Conservation (phyloP, 2,797 vertebrate genomes). For the Acrocephalus scirpaceus region DNA sequence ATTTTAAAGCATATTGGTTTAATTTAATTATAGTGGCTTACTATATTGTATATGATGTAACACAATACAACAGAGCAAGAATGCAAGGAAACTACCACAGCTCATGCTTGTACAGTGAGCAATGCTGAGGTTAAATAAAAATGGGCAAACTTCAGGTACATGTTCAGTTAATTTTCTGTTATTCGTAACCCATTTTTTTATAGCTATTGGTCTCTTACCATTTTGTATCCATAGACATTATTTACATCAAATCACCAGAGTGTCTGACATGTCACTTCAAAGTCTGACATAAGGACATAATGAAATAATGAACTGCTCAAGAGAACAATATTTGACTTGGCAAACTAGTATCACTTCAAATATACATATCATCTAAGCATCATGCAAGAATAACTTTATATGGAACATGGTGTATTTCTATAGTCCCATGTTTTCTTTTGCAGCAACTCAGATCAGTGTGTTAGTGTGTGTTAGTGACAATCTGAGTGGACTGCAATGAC, state of each 20-base stretch:
- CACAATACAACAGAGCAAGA: neutral
- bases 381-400: neutral
- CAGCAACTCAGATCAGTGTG: neutral
- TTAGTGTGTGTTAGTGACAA: neutral
- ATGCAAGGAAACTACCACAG: neutral
- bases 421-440: neutral
- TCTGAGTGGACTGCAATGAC: neutral
- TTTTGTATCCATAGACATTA: neutral
- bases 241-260: neutral
- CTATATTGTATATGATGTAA: neutral
- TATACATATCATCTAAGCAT: neutral
- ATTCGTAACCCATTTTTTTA: neutral
- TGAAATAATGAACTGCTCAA: neutral
- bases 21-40: neutral
- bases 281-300: neutral
- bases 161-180: neutral
- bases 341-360: neutral
- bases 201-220: neutral
- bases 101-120: neutral
- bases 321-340: conserved; percentile 4
- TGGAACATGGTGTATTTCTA: neutral
- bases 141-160: neutral
- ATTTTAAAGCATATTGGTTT: neutral
- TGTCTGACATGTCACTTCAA: neutral
- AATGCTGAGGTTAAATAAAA: neutral